Evolutionary conservation across 2,113 vertebrate genomes (phyloP), one percentile per base, ranked within the genome.

Genomic region (Poeciliopsis occidentalis): DNA sequence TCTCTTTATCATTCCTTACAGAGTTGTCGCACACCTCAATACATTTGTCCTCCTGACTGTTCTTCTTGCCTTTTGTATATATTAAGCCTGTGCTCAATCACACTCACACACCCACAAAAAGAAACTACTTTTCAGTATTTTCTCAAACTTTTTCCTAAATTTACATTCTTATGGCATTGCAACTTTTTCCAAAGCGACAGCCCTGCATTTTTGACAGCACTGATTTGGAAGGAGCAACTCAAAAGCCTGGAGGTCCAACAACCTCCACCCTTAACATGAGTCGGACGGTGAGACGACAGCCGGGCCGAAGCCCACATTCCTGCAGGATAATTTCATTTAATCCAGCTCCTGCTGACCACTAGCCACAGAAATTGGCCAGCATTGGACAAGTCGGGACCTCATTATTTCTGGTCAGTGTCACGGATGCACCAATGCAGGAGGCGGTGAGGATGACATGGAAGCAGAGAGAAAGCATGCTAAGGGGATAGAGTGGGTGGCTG

Each of bases 1-100:
- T 89, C 89, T 90, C 86, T 88, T 84, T 89, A 87, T 91, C 88
- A 90, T 90, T 89, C 79, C 84, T 84, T 87, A 88, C 88, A 82
- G 54, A 86, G 78, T 89, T 69, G 75, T 87, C 89, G 87, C 86
- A 88, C 86, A 87, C 81, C 74, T 87, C 80, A 79, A 82, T 77
- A 84, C 92, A 89, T 91, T 86, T 77, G 83, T 86, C 85, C 67
- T 73, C 68, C 64, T 64, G 39, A 63, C 73, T 29, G 64, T 67
- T 62, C 29, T 39, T 37, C 69, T 64, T 69, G 24, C 74, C 51
- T 79, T 83, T 67, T 57, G 10, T 65, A 67, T 75, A 54, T 73
- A 79, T 85, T 80, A 87, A 79, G 57, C 54, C 60, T 88, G 81
- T 81, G 82, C 71, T 70, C 68, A 73, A 54, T 61, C 68, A 67